A percentile compares a stretch with the other conserved stretches of the same genome.
phyloP scores from a whole-genome alignment of 2,113 vertebrate species.

The Pampusana beccarii region DNA sequence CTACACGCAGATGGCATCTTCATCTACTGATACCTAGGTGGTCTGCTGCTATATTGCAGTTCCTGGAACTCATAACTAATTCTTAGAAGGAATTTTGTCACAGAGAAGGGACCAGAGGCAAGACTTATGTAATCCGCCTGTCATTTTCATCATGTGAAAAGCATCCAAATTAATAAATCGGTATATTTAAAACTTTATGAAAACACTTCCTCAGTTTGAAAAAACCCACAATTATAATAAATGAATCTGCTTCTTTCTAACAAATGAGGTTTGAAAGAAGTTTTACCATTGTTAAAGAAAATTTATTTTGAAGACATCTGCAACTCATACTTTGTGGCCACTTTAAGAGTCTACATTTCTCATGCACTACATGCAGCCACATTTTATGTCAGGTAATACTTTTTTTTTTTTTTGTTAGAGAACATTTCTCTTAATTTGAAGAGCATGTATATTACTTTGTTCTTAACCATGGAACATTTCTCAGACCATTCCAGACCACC shows the following conservation, averaged over 20 bases:
- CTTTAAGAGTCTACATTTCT: neutral
- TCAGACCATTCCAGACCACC: neutral
- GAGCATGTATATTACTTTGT: neutral
- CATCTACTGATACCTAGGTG: neutral
- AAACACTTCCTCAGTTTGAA: neutral
- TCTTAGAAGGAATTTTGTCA: neutral
- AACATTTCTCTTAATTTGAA: slow-evolving; percentile 1
- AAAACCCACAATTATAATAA: neutral
- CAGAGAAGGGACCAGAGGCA: neutral
- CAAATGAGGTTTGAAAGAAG: neutral
- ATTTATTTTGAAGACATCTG: neutral
- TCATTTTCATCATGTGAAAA: neutral
- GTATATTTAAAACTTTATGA: neutral
- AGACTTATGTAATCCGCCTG: neutral
- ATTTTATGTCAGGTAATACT: neutral
- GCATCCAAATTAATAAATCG: neutral
- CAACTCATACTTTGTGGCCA: neutral
- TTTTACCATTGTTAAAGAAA: slow-evolving; percentile 5
- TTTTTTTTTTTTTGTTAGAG: neutral
- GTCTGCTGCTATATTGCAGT: neutral
- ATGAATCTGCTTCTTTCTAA: neutral
- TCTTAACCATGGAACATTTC: neutral
- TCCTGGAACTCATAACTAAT: neutral
- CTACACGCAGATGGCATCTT: neutral
- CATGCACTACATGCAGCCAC: neutral